These are phyloP conservation scores for Parauchenoglanis ngamensis DNA, from an alignment of 2,797 vertebrate genomes.

Conservation along the genomic window DNA sequence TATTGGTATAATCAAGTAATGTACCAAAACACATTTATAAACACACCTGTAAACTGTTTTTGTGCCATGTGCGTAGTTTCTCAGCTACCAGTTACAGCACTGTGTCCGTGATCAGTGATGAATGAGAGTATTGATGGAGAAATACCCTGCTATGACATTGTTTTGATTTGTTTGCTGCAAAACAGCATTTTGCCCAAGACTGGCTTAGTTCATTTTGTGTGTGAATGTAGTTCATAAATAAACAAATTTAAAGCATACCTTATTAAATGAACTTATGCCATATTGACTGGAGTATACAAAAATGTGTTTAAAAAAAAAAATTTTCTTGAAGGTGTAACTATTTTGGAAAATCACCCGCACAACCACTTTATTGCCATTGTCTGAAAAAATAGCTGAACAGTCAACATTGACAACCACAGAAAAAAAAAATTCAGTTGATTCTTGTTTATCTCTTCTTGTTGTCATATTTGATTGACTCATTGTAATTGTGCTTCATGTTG, in stretches of 20 bases:
- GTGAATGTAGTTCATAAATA: not conserved
- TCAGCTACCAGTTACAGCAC: constrained; percentile 8
- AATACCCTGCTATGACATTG: not conserved
- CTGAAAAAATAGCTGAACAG: not conserved
- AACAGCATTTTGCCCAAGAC: not conserved
- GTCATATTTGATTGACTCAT: not conserved
- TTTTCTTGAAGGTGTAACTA: not conserved
- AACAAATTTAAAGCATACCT: not conserved
- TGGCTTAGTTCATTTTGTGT: not conserved
- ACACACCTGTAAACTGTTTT: constrained; percentile 67
- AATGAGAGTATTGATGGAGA: not conserved
- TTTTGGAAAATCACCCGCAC: not conserved
- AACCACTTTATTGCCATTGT: not conserved
- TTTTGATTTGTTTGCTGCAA: not conserved
- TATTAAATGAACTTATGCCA: not conserved
- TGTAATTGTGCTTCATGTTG: constrained; percentile 17
- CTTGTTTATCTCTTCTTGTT: not conserved
- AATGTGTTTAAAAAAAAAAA: too few species aligned
- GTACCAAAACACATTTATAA: constrained; percentile 39
- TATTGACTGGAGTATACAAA: not conserved
- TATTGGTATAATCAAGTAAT: not conserved
- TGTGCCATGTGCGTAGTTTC: constrained; percentile 68
- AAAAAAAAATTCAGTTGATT: not conserved
- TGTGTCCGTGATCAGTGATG: constrained; percentile 17
- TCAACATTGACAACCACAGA: not conserved